A percentile compares a stretch with the other conserved stretches of the same genome.
phyloP scores from a whole-genome alignment of 2,888 invertebrate species.

The Phengaris arion region DNA sequence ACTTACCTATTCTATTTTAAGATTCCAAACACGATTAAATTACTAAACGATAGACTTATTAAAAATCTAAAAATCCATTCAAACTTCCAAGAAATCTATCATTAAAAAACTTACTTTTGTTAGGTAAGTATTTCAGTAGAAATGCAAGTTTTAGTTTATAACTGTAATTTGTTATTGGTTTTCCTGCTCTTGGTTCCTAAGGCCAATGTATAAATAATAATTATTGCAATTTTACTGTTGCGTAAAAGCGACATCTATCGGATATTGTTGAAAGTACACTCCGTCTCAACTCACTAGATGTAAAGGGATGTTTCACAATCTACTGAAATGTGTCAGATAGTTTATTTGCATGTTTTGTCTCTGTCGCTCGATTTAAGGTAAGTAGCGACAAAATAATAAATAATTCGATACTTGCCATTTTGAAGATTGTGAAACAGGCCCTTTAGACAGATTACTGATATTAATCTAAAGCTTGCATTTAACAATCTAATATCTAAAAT shows the following conservation, averaged over 20 bases:
- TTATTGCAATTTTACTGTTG: no score
- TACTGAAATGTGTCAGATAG: no score
- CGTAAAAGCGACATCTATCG: no score
- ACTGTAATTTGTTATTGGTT: not conserved
- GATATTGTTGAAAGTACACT: not conserved
- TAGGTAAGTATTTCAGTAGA: constrained; percentile 9
- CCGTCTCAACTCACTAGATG: no score
- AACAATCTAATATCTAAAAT: constrained; percentile 28
- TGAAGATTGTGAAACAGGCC: no score
- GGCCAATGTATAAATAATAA: no score
- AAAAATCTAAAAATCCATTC: constrained; percentile 59
- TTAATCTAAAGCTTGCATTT: constrained; percentile 31
- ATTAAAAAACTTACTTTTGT: constrained; percentile 34
- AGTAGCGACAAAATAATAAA: no score
- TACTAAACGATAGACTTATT: constrained; percentile 60
- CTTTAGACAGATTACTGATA: not conserved
- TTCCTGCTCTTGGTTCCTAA: no score
- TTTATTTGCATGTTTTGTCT: no score
- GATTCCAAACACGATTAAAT: constrained; percentile 20
- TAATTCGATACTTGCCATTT: no score
- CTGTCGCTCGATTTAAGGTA: no score
- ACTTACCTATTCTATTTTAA: not conserved
- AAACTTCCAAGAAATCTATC: constrained; percentile 72
- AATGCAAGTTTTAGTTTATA: constrained; percentile 10
- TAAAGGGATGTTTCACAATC: no score